Evolutionary conservation across 2,113 vertebrate species (phyloP), one percentile per base, ranked within the genome.

Genomic region (Aphyosemion australe): DNA sequence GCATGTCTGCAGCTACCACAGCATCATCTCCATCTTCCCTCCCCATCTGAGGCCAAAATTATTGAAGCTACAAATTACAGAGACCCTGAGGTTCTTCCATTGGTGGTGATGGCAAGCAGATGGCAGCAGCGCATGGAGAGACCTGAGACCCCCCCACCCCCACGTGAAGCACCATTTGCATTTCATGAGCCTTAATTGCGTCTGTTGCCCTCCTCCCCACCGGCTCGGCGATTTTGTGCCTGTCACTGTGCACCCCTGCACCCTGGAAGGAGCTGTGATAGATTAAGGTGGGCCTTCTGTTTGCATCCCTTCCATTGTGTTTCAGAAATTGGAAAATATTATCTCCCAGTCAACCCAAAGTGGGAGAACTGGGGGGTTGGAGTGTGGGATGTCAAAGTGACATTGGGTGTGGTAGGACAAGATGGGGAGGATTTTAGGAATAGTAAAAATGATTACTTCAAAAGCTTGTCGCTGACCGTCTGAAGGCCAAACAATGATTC

Each of bases 131-230:
- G 87, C 87, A 2, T 75, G 73, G 77, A 74, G 77, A 67, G 66
- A 60, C 12, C 41, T 5, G 37, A 41, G 46, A 26, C 26, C 46
- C 45, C 65, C 55, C 55, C 39, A 12, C 61, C 34, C 61, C 65
- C 37, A 90, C 93, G 93, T 92, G 94, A 93, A 92, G 88, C 6
- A 32, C 63, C 49, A 93, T 98, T 98, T 97, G 95, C 95, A 96
- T 97, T 98, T 96, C 95, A 98, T 98, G 95, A 98, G 93, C 88
- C 85, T 93, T 94, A 95, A 92, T 91, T 93, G 92, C 89, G 90
- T 95, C 93, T 93, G 84, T 91, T 92, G 92, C 91, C 92, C 91
- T 92, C 87, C 73, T 77, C 89, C 87, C 88, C 84, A 84, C 80
- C 73, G 77, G 82, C 86, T 73, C 72, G 48, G 43, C 67, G 69